These are phyloP conservation scores for Irena cyanogastra DNA, from an alignment of 2,113 vertebrate genomes.

Conservation along the genomic window DNA sequence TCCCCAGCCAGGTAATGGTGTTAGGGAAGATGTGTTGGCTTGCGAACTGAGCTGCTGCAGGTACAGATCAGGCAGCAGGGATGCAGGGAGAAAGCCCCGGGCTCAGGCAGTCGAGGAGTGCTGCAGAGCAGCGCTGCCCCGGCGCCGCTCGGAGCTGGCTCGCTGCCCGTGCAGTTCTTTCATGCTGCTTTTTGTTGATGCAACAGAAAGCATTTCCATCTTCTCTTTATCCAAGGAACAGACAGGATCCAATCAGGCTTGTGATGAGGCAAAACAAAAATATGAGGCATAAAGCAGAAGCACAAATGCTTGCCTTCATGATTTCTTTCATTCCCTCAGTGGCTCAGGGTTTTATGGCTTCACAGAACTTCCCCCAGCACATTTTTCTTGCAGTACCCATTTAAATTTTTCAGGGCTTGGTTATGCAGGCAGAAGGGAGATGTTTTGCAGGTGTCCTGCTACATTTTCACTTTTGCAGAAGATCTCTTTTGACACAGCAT, in stretches of 20 bases:
- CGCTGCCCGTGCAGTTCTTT: neutral
- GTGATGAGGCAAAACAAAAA: slow-evolving; percentile 19
- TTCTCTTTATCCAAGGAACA: slow-evolving; percentile 26
- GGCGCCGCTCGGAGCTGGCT: neutral
- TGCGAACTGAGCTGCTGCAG: neutral
- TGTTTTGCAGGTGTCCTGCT: slow-evolving; percentile 28
- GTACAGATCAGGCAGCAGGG: neutral
- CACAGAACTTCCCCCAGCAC: neutral
- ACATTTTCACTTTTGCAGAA: slow-evolving; percentile 8
- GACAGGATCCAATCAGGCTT: neutral
- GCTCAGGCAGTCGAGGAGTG: neutral
- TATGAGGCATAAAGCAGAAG: neutral
- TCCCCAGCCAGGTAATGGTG: neutral
- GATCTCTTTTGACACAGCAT: neutral
- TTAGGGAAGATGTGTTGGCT: neutral
- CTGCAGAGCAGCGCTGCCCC: neutral
- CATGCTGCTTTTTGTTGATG: slow-evolving; percentile 40
- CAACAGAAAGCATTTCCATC: slow-evolving; percentile 51
- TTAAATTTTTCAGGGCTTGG: neutral
- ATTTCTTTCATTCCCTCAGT: neutral
- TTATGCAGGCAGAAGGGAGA: neutral
- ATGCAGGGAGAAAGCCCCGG: too few species aligned
- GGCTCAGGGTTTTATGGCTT: neutral
- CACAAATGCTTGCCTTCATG: neutral
- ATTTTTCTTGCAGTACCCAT: neutral